These are phyloP conservation scores for Phania funesta DNA, from an alignment of 2,888 invertebrate species.

Conservation along the genomic window DNA sequence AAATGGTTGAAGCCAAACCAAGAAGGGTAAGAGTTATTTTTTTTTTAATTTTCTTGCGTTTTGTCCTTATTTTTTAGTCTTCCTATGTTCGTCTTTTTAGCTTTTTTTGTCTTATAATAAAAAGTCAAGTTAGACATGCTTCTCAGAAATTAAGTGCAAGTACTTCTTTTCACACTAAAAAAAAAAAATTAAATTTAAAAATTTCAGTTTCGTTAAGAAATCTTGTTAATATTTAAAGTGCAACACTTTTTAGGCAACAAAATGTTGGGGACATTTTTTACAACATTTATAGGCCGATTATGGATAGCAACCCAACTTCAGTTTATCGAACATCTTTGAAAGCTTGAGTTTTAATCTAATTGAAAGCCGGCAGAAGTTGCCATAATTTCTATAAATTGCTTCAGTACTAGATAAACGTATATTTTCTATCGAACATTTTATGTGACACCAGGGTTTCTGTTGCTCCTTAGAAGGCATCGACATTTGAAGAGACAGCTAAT, in stretches of 20 bases:
- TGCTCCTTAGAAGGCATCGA: too few relatives aligned
- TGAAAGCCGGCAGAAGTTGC: too few relatives aligned
- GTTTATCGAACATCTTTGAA: too few relatives aligned
- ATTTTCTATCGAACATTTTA: too few relatives aligned
- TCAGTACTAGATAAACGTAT: too few relatives aligned
- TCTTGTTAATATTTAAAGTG: not conserved
- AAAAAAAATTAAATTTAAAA: slow-evolving; percentile 4
- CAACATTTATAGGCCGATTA: too few relatives aligned
- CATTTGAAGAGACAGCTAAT: too few relatives aligned
- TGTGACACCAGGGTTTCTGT: too few relatives aligned
- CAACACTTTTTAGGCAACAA: not conserved
- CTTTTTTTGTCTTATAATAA: not conserved
- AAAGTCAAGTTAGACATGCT: slow-evolving; percentile 39
- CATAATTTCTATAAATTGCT: too few relatives aligned
- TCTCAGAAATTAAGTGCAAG: slow-evolving; percentile 33
- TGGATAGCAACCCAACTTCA: too few relatives aligned
- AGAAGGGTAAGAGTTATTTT: slow-evolving; percentile 82
- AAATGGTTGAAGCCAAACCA: slow-evolving; percentile 82
- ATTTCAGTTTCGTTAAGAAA: slow-evolving; percentile 12
- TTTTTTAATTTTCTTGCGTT: slow-evolving; percentile 12
- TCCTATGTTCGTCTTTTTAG: not conserved
- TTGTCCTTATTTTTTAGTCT: slow-evolving; percentile 30
- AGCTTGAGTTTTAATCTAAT: too few relatives aligned
- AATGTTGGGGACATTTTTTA: too few relatives aligned
- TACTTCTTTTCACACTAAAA: not conserved